Evolutionary conservation across 2,113 vertebrate genomes (phyloP).

Genomic region (Setophaga kirtlandii): DNA sequence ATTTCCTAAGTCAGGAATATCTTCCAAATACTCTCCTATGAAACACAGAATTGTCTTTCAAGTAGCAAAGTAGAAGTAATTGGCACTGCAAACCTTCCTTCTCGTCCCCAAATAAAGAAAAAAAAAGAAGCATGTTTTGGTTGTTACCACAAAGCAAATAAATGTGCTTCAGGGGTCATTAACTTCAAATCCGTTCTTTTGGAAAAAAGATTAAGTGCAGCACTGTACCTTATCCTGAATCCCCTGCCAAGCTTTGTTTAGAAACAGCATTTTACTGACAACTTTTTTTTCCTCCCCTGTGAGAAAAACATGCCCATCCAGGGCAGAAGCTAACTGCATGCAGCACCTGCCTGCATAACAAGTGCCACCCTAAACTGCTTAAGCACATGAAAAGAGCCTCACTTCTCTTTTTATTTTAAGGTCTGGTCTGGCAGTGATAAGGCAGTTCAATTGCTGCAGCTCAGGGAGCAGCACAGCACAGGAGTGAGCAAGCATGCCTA

Average conservation of each 20-base stretch:
- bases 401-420: neutral
- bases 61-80: neutral
- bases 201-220: constrained; percentile 48
- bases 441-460: rapidly evolving
- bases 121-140: neutral
- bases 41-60: neutral
- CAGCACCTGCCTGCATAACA: neutral
- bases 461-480: rapidly evolving
- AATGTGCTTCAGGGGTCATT: constrained; percentile 2
- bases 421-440: neutral
- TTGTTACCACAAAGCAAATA: neutral
- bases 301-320: neutral
- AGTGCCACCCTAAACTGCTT: neutral
- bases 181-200: constrained; percentile 19
- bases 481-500: neutral
- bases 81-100: neutral
- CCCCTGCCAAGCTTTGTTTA: constrained; percentile 38
- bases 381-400: neutral
- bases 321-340: neutral
- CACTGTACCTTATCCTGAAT: constrained; percentile 35
- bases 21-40: neutral
- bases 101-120: neutral
- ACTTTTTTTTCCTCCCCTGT: neutral
- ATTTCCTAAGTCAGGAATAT: neutral
- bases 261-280: constrained; percentile 11